Percentiles rank a stretch among this genome's conserved stretches.
Conservation (phyloP, 1,140 invertebrate genomes). For the Ectropis grisescens region DNA sequence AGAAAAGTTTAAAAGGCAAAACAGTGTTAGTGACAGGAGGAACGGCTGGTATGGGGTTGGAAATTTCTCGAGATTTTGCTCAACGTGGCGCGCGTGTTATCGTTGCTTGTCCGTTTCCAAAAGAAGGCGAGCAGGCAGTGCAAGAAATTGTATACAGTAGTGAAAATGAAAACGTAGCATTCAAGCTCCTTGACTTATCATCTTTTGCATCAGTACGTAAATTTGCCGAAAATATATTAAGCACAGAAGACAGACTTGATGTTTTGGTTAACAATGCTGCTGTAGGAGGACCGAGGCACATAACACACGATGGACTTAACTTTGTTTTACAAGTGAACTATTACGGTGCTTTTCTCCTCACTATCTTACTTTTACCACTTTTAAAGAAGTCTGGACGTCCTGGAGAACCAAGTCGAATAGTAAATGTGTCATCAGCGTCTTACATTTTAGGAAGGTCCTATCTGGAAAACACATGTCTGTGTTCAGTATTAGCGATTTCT, state of each 20-base stretch:
- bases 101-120: slow-evolving; percentile 19
- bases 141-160: slow-evolving; percentile 73
- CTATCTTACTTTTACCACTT: slow-evolving; percentile 65
- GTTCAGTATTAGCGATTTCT: slow-evolving; percentile 66
- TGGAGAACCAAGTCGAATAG: slow-evolving; percentile 68
- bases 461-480: no score
- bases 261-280: slow-evolving; percentile 88
- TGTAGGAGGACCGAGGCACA: slow-evolving; percentile 64
- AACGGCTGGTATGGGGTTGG: slow-evolving; percentile 20
- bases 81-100: slow-evolving; percentile 21
- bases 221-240: slow-evolving; percentile 76
- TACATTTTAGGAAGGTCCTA: slow-evolving; percentile 5
- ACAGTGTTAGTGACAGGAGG: slow-evolving; percentile 23
- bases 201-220: slow-evolving; percentile 77
- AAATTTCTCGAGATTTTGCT: slow-evolving; percentile 23
- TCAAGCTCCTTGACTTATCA: slow-evolving; percentile 76
- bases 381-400: slow-evolving; percentile 60
- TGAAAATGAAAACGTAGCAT: slow-evolving; percentile 72
- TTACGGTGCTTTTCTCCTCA: slow-evolving; percentile 71
- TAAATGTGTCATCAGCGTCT: slow-evolving; percentile 42
- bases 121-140: slow-evolving; percentile 25
- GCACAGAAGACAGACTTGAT: slow-evolving; percentile 78
- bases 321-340: slow-evolving; percentile 66
- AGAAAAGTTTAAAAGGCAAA: slow-evolving; percentile 19
- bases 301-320: slow-evolving; percentile 67